Conservation (phyloP, 2,797 vertebrate genomes). For the Trematomus bernacchii region DNA sequence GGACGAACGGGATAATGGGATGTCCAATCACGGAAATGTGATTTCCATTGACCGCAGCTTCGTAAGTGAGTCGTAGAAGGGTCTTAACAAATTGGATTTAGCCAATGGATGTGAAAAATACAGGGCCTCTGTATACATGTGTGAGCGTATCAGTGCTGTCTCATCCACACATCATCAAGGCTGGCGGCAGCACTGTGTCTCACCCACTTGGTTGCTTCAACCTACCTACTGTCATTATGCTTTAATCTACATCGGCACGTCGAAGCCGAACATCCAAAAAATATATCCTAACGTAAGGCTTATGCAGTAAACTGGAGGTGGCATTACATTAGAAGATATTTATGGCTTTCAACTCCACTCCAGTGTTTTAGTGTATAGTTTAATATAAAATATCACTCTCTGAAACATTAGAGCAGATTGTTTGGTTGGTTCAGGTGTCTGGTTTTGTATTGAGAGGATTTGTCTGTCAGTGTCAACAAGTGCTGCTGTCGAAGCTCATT, state of each 20-base stretch:
- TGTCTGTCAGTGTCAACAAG: conserved; percentile 18
- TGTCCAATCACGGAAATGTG: conserved; percentile 92
- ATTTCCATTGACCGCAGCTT: conserved; percentile 91
- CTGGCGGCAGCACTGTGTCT: conserved; percentile 55
- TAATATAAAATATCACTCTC: neutral
- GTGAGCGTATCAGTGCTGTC: conserved; percentile 76
- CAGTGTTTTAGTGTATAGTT: conserved; percentile 18
- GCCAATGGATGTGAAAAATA: conserved; percentile 88
- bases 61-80: conserved; percentile 89
- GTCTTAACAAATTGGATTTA: conserved; percentile 91
- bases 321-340: neutral
- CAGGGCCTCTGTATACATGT: conserved; percentile 77
- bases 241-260: conserved; percentile 32
- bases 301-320: neutral
- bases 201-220: conserved; percentile 47
- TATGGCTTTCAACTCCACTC: neutral
- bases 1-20: conserved; percentile 88
- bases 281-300: neutral
- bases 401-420: neutral
- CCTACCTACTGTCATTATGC: conserved; percentile 43
- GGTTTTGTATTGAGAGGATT: conserved; percentile 20
- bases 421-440: conserved; percentile 2
- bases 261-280: neutral
- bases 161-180: conserved; percentile 76
- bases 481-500: conserved; percentile 39